Evolutionary conservation across 1,140 invertebrate species (phyloP), one percentile per base, ranked within the genome.

Genomic region (Teleopsis dalmanni): DNA sequence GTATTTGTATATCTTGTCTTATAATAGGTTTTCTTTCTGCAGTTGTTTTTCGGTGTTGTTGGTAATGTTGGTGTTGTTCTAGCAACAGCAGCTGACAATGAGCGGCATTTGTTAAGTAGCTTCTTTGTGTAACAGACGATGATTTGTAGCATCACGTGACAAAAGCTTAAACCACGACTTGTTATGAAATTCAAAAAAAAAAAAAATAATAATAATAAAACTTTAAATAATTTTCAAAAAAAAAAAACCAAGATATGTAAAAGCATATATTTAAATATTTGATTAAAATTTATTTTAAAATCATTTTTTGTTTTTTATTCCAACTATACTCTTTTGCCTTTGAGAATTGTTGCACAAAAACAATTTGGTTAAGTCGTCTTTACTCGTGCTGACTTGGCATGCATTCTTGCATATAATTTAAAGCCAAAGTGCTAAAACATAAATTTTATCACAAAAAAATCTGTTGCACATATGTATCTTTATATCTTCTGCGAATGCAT

Each of bases 81-180:
- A n/a, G n/a, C n/a, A n/a, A n/a, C n/a, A n/a, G n/a, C 33, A 47
- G 37, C 45, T 47, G 45, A 47, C 45, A 47, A 47, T 47, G 45
- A 47, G 34, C 45, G 45, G 45, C 45, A 37, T 47, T 47, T 47
- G 22, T 37, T 21, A 7, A n/a, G 27, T 33, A 19, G 43, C 18
- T 2, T n/a, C 13, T 22, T 40, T 22, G 10, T 41, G 26, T 51
- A 25, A 21, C 40, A 43, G 56, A 52, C 45, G 48, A 65, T 68
- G 65, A 68, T 68, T 68, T 68, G 65, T 68, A 44, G 58, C 62
- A 52, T 67, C 64, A 67, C 64, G 64, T 67, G 64, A 67, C 64
- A 67, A 67, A 65, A 53, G 64, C 49, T 58, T 49, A 62, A 62
- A 62, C 65, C 65, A 68, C 65, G 65, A 68, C 53, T 64, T 53